phyloP scores from a whole-genome alignment of 2,888 invertebrate genomes.

The Boloria selene region DNA sequence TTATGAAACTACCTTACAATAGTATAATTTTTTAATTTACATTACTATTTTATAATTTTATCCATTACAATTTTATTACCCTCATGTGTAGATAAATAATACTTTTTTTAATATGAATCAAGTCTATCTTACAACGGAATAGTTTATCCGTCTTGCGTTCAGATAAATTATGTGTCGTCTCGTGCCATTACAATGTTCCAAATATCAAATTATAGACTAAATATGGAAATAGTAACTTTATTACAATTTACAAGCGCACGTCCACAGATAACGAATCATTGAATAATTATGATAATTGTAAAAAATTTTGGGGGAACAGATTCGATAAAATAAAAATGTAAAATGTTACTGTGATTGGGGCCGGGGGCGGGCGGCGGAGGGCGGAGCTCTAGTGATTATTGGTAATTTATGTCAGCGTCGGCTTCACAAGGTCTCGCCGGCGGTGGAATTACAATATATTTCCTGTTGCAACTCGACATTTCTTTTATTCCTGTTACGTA shows the following conservation, averaged over 20 bases:
- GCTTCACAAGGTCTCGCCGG: conserved; percentile 19
- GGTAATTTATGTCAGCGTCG: conserved; percentile 53
- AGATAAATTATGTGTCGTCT: conserved; percentile 12
- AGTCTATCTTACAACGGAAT: no score
- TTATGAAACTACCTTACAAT: no score
- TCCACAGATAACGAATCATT: conserved; percentile 64
- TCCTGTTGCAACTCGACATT: conserved; percentile 5
- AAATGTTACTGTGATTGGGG: conserved; percentile 47
- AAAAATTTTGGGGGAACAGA: conserved; percentile 56
- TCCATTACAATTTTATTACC: no score
- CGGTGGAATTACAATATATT: conserved; percentile 23
- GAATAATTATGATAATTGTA: conserved; percentile 74
- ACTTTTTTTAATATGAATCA: no score
- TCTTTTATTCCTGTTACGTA: conserved; percentile 5
- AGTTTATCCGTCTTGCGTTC: conserved; percentile 6
- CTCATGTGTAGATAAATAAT: no score
- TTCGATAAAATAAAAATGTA: conserved; percentile 53
- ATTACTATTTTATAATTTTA: no score
- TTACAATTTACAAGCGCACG: conserved; percentile 40
- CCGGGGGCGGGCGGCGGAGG: conserved; percentile 39
- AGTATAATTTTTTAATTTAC: no score
- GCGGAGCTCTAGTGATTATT: conserved; percentile 50
- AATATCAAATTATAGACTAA: conserved; percentile 42
- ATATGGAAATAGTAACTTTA: conserved; percentile 48
- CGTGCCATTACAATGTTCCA: conserved; percentile 23